Base-by-base conservation (phyloP, 2,888 invertebrate genomes). In the Allygus modestus region DNA sequence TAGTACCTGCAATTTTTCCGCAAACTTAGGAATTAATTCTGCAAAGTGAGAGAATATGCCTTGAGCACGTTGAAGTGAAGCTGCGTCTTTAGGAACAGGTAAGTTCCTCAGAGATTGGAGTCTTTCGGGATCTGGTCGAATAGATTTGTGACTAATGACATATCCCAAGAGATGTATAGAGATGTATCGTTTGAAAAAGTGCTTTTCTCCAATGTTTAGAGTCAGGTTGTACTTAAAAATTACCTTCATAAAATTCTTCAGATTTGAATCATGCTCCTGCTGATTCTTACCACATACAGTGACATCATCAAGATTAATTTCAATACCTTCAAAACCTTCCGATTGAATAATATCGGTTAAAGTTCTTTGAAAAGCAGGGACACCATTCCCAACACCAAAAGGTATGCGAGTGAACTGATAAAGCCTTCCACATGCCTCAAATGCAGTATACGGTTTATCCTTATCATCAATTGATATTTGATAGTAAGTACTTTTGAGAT, bases 201-300 rank as follows among this genome's bases (percentile, higher is more conserved):
- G 17, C 46, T 33, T 37, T 85, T 85, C 26, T 84, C 26, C n/a
- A 69, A 65, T 23, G 46, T 85, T 85, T 26, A 85, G 1, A 9
- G 84, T 85, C 15, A 85, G 23, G n/a, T 75, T 81, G 28, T 84
- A 85, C 33, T 85, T 84, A 11, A 11, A 28, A 20, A 58, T 77
- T 15, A 37, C 23, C 23, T 75, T 23, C 33, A 85, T 33, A 23
- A 85, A 85, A 2, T 20, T 28, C 12, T 77, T 20, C 12, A 86
- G 46, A 58, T 85, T 86, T 46, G 41, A 23, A 65, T 86, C 84
- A 54, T 86, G 85, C 58, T 85, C 85, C 9, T 83, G 51, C 83
- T 86, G 46, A 41, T 65, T 81, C 37, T 75, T 84, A 20, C 86
- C 85, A 84, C 85, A 86, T 4, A 86, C 77, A 12, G 85, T 86